Evolutionary conservation across 2,113 vertebrate species (phyloP).

Genomic region (Puffinus mauretanicus): DNA sequence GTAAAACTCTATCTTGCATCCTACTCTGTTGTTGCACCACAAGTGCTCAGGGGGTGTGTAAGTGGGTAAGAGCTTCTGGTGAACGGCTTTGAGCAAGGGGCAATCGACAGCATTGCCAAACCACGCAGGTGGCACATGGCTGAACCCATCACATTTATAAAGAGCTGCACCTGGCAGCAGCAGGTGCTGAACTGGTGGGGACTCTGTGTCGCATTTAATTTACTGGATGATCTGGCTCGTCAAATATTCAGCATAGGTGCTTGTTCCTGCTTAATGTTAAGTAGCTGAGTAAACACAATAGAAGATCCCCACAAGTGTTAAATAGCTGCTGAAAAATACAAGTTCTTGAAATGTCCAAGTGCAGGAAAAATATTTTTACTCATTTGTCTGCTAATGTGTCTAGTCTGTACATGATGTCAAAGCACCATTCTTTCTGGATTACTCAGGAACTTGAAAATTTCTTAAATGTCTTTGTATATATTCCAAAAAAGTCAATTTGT

Average conservation of each 20-base stretch:
- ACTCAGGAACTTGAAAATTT: background rate
- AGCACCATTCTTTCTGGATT: background rate
- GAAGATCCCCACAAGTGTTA: background rate
- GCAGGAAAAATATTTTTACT: background rate
- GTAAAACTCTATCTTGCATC: background rate
- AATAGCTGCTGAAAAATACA: background rate
- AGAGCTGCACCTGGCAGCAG: slow-evolving; percentile 16
- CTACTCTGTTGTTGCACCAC: background rate
- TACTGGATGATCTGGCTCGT: background rate
- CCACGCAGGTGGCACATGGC: background rate
- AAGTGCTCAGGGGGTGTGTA: background rate
- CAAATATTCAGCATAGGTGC: background rate
- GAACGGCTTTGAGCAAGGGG: background rate
- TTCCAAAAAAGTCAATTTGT: background rate
- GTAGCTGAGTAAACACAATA: background rate
- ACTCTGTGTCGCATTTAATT: background rate
- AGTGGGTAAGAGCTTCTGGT: background rate
- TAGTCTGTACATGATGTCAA: background rate
- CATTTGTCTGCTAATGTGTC: background rate
- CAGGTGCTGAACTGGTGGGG: background rate
- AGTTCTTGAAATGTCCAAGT: background rate
- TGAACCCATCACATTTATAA: slow-evolving; percentile 9
- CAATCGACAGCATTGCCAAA: background rate
- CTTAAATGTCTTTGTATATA: background rate
- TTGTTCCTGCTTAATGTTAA: slow-evolving; percentile 10